phyloP scores from a whole-genome alignment of 2,113 vertebrate species.

The Amblyopsis rosae region DNA sequence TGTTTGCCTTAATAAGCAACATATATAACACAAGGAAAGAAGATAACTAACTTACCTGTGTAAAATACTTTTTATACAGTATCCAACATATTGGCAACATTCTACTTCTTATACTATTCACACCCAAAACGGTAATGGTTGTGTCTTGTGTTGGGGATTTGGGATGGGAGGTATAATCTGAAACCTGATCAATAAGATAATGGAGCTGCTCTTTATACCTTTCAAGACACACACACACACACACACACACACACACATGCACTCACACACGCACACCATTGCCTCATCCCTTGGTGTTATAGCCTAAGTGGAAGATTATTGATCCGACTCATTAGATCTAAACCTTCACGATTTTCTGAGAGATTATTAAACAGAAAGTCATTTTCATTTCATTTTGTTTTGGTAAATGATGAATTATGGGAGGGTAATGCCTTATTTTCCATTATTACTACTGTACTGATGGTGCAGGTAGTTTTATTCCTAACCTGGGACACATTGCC shows the following conservation, averaged over 20 bases:
- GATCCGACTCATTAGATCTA: conserved; percentile 56
- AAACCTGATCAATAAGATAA: conserved; percentile 44
- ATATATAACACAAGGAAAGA: too few relatives aligned
- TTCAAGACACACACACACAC: conserved; percentile 9
- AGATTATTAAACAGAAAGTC: conserved; percentile 30
- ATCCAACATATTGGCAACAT: too few relatives aligned
- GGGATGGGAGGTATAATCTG: conserved; percentile 7
- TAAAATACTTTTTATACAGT: too few relatives aligned
- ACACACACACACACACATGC: background rate
- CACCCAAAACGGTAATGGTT: background rate
- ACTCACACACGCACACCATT: background rate
- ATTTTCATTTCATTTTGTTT: conserved; percentile 13
- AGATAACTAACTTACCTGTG: too few relatives aligned
- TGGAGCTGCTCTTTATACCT: conserved; percentile 32
- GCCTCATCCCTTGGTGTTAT: conserved; percentile 29
- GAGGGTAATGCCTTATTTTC: background rate
- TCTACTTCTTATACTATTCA: too few relatives aligned
- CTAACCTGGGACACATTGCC: background rate
- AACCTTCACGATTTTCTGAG: conserved; percentile 47
- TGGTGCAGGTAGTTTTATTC: background rate
- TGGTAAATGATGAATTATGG: background rate
- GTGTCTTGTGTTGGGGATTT: background rate
- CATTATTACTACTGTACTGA: background rate
- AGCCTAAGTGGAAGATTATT: conserved; percentile 60
- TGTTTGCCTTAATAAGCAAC: too few relatives aligned